These are phyloP conservation scores for Hemibagrus guttatus DNA, from an alignment of 2,797 vertebrate species.

Conservation along the genomic window DNA sequence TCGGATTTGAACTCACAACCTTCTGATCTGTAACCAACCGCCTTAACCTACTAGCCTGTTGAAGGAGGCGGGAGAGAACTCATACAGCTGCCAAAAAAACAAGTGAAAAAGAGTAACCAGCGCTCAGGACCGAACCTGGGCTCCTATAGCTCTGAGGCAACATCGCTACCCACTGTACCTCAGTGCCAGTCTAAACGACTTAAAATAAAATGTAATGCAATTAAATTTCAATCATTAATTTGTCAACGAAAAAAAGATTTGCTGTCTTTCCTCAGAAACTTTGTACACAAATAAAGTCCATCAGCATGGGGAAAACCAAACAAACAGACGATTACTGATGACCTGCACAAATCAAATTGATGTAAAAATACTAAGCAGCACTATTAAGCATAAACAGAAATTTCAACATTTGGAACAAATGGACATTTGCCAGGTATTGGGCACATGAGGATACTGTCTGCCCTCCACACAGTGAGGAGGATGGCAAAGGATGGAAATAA, in stretches of 20 bases:
- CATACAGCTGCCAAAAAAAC: background rate
- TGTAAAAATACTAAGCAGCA: background rate
- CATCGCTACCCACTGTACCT: too few relatives aligned
- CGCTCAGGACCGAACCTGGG: background rate
- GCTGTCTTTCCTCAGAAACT: background rate
- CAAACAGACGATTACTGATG: background rate
- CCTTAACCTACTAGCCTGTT: background rate
- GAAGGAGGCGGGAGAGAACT: background rate
- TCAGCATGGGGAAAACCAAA: background rate
- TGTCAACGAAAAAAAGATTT: background rate
- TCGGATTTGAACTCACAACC: background rate
- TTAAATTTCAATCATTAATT: background rate
- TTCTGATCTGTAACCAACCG: background rate
- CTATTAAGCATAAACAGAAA: conserved; percentile 7
- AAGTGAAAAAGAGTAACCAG: background rate
- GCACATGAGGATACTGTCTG: conserved; percentile 4
- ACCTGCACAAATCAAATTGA: background rate
- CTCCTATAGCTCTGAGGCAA: background rate
- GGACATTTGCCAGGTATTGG: conserved; percentile 19
- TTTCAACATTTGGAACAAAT: background rate
- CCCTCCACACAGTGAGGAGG: conserved; percentile 13
- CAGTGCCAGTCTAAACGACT: background rate
- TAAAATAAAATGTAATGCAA: background rate
- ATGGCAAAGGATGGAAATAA: conserved; percentile 19
- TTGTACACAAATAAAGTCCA: conserved; percentile 18